Base-by-base conservation (phyloP, 2,113 vertebrate species). In the Orycteropus afer region DNA sequence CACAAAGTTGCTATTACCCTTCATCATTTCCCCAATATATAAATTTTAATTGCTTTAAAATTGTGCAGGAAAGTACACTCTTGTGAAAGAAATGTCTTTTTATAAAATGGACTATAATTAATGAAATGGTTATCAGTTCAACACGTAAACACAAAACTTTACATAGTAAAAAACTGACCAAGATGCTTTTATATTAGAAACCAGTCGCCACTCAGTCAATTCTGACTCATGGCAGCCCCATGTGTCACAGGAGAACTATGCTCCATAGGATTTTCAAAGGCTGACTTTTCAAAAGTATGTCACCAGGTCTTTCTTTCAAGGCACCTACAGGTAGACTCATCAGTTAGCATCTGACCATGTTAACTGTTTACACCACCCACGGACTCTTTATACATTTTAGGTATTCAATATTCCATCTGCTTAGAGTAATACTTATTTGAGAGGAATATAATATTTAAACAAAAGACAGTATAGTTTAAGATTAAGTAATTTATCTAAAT, bases 111-210 rank as follows among this genome's bases (percentile, higher is more conserved):
- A 82, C 51, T 92, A 10, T 77, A 90, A 93, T 90, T 63, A 89
- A 91, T 45, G 40, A 92, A 82, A 69, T 90, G 25, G 95, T 65
- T 80, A 95, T 95, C 71, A 96, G 78, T 74, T 93, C n/a, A 87
- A 76, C 61, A 83, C 27, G 93, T 32, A 57, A 9, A 86, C 42
- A 89, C 27, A 92, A 51, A 89, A 92, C 37, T 87, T 94, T 74
- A 86, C 22, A 77, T 77, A 95, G 47, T 82, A 91, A 94, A 91
- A 71, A 74, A 73, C 0, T 77, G 34, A 91, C 17, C 73, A 76
- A 92, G 7, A 13, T 40, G 45, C 17, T 96, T 81, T 85, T 67
- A 82, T 42, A 37, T n/a, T n/a, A n/a, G n/a, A 57, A 57, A 57
- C 55, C 18, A 57, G 18, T 57, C 23, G 55, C 18, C 20, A 61